phyloP scores from a whole-genome alignment of 2,113 vertebrate species.

The Neogobius melanostomus region DNA sequence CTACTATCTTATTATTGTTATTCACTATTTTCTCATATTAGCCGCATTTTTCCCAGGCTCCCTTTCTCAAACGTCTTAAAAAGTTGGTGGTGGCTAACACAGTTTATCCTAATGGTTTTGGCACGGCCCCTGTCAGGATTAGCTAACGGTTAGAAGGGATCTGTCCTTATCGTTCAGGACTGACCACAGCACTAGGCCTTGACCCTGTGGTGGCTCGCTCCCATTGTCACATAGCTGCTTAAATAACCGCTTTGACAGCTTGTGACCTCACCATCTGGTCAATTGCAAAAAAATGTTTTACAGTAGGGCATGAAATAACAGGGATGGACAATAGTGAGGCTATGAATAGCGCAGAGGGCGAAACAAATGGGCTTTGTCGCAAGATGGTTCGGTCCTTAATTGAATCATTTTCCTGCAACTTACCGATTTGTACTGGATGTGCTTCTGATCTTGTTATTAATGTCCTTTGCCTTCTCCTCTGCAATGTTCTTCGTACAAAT shows the following conservation, averaged over 20 bases:
- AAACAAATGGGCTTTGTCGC: background rate
- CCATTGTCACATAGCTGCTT: constrained; percentile 48
- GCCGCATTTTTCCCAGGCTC: constrained; percentile 28
- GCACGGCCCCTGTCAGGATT: constrained; percentile 61
- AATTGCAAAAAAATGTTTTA: background rate
- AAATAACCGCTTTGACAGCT: constrained; percentile 45
- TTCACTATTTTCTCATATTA: background rate
- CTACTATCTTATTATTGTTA: background rate
- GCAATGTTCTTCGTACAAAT: background rate
- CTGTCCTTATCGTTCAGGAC: constrained; percentile 50
- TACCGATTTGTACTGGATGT: background rate
- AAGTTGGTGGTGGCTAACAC: constrained; percentile 20
- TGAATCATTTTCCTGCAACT: background rate
- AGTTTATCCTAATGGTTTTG: constrained; percentile 64
- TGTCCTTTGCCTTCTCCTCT: background rate
- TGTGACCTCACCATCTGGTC: background rate
- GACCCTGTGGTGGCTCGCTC: constrained; percentile 28
- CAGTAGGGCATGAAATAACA: background rate
- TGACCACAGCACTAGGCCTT: constrained; percentile 37
- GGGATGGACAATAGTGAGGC: background rate
- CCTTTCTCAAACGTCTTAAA: constrained; percentile 21
- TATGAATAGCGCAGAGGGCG: constrained; percentile 1
- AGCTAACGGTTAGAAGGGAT: constrained; percentile 49
- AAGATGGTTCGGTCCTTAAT: background rate
- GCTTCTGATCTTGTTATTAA: background rate